Base-by-base conservation (phyloP, 2,888 invertebrate species). In the Tuberolachnus salignus region DNA sequence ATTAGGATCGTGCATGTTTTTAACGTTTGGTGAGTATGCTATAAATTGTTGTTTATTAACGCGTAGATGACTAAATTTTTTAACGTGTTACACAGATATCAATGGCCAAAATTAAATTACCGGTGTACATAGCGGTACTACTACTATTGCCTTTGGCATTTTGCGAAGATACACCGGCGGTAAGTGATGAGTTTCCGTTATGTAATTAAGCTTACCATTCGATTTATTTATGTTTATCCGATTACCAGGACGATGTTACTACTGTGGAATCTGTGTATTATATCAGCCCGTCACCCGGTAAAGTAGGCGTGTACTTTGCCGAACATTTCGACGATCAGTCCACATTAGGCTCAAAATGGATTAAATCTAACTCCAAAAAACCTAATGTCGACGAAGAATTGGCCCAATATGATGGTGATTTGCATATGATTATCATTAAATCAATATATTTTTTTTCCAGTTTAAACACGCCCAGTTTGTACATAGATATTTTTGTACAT, bases 391-490 rank as follows among this genome's bases (percentile, higher is more conserved):
- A 96, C 83, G 96, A 95, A 81, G 92, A 92, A 82, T 93, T 97
- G 81, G 93, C 97, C 14, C 97, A 97, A 87, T 98, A 98, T 86
- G 95, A 98, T 87, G 98, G 97, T 84, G 88, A 80, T 23, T 34
- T 2, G 21, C 0, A n/a, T n/a, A 67, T 6, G 13, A 16, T n/a
- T 49, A 11, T 23, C 6, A 49, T 34, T 4, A 34, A 34, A 59
- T 80, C 14, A 64, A 53, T 44, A n/a, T 51, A 57, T 10, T 23
- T 53, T 70, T 63, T 63, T 64, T n/a, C 34, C n/a, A n/a, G 59
- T 69, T 19, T 51, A 66, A 49, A n/a, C 26, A 46, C 2, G 4
- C 16, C 11, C 10, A 6, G n/a, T n/a, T n/a, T n/a, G n/a, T n/a
- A n/a, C n/a, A n/a, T n/a, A n/a, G n/a, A n/a, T n/a, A n/a, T n/a